A percentile compares a stretch with the other conserved stretches of the same genome.
These are phyloP conservation scores for Coregonus sp. DNA, from an alignment of 2,797 vertebrate species.

Conservation along the genomic window DNA sequence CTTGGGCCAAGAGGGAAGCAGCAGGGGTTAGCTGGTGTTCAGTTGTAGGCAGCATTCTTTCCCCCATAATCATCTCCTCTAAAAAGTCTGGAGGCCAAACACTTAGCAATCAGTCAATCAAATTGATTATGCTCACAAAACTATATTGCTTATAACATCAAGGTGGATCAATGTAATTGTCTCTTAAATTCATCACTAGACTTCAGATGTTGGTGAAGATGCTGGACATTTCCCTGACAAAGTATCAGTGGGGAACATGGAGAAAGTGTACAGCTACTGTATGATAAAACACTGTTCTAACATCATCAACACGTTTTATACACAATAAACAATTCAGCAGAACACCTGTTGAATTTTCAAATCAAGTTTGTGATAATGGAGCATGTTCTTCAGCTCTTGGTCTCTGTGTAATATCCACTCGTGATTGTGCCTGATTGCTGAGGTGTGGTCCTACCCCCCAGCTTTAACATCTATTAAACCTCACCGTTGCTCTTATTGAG, in stretches of 20 bases:
- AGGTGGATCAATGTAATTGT: background rate
- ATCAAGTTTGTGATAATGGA: background rate
- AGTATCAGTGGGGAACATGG: background rate
- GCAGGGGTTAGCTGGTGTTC: constrained; percentile 6
- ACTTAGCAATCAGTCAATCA: constrained; percentile 20
- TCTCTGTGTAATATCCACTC: background rate
- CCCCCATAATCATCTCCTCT: background rate
- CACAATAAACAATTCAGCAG: background rate
- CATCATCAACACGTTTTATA: background rate
- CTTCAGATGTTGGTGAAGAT: background rate
- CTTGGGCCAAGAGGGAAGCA: constrained; percentile 5
- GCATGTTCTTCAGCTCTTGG: background rate
- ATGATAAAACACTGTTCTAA: background rate
- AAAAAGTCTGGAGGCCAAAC: background rate
- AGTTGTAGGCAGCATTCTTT: background rate
- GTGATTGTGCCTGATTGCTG: background rate
- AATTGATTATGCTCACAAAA: background rate
- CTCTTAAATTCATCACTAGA: background rate
- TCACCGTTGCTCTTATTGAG: constrained; percentile 1
- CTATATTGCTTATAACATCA: background rate
- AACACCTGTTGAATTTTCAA: background rate
- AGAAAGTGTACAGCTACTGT: background rate
- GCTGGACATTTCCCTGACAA: background rate
- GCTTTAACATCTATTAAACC: background rate
- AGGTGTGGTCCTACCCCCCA: background rate